Evolutionary conservation across 2,888 invertebrate species (phyloP), one percentile per base, ranked within the genome.

Genomic region (Brachynemurus nebulosus): DNA sequence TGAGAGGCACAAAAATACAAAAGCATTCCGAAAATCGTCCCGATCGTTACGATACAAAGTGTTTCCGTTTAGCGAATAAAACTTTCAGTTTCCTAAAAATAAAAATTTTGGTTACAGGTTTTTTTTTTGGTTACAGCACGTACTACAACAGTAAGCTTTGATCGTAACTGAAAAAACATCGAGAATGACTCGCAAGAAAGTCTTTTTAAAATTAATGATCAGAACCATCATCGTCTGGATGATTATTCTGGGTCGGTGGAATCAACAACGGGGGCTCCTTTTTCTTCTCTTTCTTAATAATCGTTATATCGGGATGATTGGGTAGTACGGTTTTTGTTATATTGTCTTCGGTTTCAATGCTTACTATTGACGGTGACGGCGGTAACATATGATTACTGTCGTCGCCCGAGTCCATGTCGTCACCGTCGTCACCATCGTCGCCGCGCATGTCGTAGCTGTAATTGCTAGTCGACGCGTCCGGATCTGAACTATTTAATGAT

Each of bases 241-340:
- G 64, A 51, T 65, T 65, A 50, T 64, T 64, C 43, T 69, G 60
- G 52, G 18, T 12, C n/a, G 37, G 20, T 37, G 19, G 19, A n/a
- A 20, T 37, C 9, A 37, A 12, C 20, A 37, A 20, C n/a, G 37
- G 37, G 2, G 62, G 61, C 42, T 59, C 55, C 42, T 62, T 61
- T 27, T 59, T 59, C 54, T 64, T 68, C 53, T 74, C 73, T 50
- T 72, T 71, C 55, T 74, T 74, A 35, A 74, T 71, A 49, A 74
- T 72, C 40, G 74, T 73, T 47, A 74, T 73, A 55, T 74, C 74
- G 1, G 74, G 72, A 55, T 73, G 71, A 54, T 72, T 70, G 40
- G 68, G 68, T 49, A 72, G 59, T 14, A 69, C 62, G 23, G 63
- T 59, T 5, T 59, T 62, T 4, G 63, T 61, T 16, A 62, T 56